Evolutionary conservation across 2,888 invertebrate species (phyloP), one percentile per base, ranked within the genome.

Genomic region (Ophioninae sp.): DNA sequence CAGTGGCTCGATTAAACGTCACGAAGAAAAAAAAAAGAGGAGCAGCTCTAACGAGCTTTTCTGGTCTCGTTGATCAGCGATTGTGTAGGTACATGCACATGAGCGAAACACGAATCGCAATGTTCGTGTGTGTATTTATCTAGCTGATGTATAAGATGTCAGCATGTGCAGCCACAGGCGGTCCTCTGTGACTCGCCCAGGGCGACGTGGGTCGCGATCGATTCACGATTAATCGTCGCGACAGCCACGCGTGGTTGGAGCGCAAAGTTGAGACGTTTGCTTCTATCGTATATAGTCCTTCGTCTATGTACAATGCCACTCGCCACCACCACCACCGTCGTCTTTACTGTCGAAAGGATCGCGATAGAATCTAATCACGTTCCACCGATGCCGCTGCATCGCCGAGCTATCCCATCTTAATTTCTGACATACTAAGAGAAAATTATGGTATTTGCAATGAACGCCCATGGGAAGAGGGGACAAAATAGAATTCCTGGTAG

Each of bases 241-340:
- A 84, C 73, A 68, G 81, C 73, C 82, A 74, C 79, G 79, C 73
- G 79, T 79, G 79, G 79, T 79, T 44, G 67, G 78, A 64, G 61
- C 73, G 51, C 79, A 81, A 79, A 84, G 84, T 84, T 84, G 84
- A 84, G 84, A 84, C 81, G 84, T 84, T 84, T 58, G 67, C 69
- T 65, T 79, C 78, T 72, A 58, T 65, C 9, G 0, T 44, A 1
- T 71, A 20, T n/a, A n/a, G 37, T 17, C 56, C 59, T 56, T n/a
- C 22, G 30, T 68, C 8, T 59, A 41, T 72, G 65, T 41, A 39
- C 69, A 44, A 44, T 44, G 30, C 41, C 72, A 56, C 73, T 51
- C 72, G 75, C 73, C 81, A 65, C 80, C 23, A 22, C 69, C 67
- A 74, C 71, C 78, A 23, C 69, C n/a, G 56, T 69, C 65, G 22